Conservation (phyloP, 2,888 invertebrate species). For the Tricholauxania praeusta region DNA sequence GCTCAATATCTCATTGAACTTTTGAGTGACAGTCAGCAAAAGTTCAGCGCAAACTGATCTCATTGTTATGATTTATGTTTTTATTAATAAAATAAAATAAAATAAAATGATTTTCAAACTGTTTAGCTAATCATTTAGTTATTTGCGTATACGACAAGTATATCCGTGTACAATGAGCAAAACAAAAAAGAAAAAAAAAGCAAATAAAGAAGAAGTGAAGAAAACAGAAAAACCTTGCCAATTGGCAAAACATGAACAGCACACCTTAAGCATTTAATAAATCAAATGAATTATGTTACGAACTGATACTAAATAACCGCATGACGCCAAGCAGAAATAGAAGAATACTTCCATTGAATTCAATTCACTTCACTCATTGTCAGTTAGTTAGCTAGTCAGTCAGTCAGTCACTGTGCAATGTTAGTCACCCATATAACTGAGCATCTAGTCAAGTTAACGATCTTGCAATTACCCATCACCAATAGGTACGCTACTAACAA, state of each 20-base stretch:
- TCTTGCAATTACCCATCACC: constrained; percentile 6
- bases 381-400: constrained; percentile 12
- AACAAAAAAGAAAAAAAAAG: neutral
- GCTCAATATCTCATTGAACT: too few relatives aligned
- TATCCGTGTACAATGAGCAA: constrained; percentile 13
- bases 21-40: too few relatives aligned
- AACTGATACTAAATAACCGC: constrained; percentile 10
- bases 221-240: constrained; percentile 22
- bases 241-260: constrained; percentile 20
- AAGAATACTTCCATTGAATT: too few relatives aligned
- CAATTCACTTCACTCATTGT: constrained; percentile 5
- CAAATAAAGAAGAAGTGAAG: neutral
- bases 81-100: neutral
- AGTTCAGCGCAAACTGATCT: neutral
- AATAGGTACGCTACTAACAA: neutral
- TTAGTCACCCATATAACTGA: neutral
- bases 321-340: constrained; percentile 16
- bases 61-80: constrained; percentile 20
- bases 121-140: neutral
- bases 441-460: constrained; percentile 1
- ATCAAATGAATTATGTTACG: constrained; percentile 19
- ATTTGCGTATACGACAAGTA: neutral
- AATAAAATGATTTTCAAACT: constrained; percentile 2
- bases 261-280: constrained; percentile 24
- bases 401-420: neutral